Conservation (phyloP, 2,888 invertebrate species). For the Andrena camellia region DNA sequence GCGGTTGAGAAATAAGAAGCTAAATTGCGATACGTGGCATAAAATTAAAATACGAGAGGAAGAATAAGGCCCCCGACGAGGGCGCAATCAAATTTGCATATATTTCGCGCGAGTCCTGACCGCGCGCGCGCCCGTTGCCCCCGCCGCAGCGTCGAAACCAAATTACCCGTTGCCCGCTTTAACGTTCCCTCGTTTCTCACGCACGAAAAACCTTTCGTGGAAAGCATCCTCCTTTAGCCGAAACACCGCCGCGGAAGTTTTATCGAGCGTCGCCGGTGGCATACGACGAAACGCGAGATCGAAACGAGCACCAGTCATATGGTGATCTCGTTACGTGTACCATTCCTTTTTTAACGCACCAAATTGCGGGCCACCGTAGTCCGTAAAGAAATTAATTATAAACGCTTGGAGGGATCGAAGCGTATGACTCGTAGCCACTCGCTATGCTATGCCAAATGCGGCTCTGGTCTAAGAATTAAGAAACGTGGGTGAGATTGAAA, state of each 20-base stretch:
- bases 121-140: constrained; percentile 18
- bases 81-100: constrained; percentile 46
- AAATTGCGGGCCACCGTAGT: constrained; percentile 19
- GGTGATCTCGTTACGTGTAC: constrained; percentile 26
- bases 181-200: constrained; percentile 15
- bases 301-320: too few relatives aligned
- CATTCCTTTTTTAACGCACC: constrained; percentile 1
- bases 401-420: too few relatives aligned
- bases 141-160: background rate
- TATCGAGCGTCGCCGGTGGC: too few relatives aligned
- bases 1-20: constrained; percentile 29
- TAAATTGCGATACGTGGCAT: constrained; percentile 32
- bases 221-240: constrained; percentile 1
- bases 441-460: too few relatives aligned
- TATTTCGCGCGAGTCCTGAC: constrained; percentile 39
- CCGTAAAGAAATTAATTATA: constrained; percentile 32
- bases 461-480: too few relatives aligned
- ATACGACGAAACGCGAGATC: too few relatives aligned
- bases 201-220: constrained; percentile 20
- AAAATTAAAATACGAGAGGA: constrained; percentile 44
- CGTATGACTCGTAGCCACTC: too few relatives aligned
- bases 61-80: constrained; percentile 11
- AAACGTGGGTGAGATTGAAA: too few relatives aligned
- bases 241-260: background rate
- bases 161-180: constrained; percentile 30